These are phyloP conservation scores for Choloepus hoffmanni DNA, from an alignment of 2,113 vertebrate species.

Conservation along the genomic window DNA sequence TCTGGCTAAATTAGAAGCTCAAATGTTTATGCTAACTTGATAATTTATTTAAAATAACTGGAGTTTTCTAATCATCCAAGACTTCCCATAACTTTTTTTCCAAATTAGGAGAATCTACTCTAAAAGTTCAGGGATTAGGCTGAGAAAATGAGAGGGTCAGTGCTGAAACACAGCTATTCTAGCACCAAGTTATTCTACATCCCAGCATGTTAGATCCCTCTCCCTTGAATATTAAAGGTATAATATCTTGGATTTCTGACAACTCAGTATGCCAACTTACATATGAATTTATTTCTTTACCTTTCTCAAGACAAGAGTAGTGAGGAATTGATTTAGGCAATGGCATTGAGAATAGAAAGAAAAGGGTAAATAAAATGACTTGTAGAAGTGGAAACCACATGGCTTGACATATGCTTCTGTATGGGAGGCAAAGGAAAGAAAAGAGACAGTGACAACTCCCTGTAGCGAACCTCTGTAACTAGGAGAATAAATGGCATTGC, in stretches of 20 bases:
- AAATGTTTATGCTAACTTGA: not conserved
- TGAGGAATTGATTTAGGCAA: not conserved
- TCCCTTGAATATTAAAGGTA: not conserved
- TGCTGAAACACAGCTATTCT: not conserved
- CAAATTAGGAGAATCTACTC: not conserved
- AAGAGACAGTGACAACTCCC: not conserved
- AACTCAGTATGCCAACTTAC: not conserved
- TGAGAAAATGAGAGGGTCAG: not conserved
- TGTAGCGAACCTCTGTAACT: not conserved
- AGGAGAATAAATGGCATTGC: not conserved
- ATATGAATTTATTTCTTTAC: not conserved
- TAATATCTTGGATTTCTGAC: not conserved
- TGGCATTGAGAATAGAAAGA: not conserved
- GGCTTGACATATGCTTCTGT: not conserved
- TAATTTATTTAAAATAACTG: slow-evolving; percentile 36
- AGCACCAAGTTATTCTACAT: not conserved
- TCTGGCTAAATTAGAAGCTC: not conserved
- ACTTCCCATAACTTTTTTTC: not conserved
- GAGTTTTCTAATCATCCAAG: not conserved
- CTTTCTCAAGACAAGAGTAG: not conserved
- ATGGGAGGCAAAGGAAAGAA: not conserved
- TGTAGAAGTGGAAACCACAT: not conserved
- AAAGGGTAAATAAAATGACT: not conserved
- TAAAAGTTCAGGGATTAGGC: not conserved
- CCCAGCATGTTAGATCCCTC: not conserved